phyloP scores from a whole-genome alignment of 1,140 invertebrate genomes.

The Drosophila sturtevanti region DNA sequence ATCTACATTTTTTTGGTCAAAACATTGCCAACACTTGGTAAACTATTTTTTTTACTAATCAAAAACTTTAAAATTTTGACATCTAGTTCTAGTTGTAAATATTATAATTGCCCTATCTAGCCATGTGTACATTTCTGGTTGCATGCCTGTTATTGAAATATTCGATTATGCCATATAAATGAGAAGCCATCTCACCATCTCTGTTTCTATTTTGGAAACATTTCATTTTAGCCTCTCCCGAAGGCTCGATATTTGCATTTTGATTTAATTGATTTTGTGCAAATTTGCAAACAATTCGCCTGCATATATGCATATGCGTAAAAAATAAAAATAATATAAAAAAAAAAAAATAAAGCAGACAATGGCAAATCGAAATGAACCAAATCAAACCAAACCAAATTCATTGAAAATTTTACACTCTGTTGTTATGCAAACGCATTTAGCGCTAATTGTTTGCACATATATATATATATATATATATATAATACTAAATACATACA shows the following conservation, averaged over 20 bases:
- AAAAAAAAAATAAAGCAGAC: slow-evolving; percentile 1
- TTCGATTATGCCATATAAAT: slow-evolving; percentile 24
- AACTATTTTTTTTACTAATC: no score
- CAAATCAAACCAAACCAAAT: slow-evolving; percentile 20
- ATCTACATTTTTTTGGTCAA: no score
- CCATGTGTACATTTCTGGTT: background rate
- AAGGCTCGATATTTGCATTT: slow-evolving; percentile 38
- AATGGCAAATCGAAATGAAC: background rate
- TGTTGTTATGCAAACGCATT: slow-evolving; percentile 33
- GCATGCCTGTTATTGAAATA: slow-evolving; percentile 23
- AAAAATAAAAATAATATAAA: background rate
- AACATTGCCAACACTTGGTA: no score
- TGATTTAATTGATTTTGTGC: slow-evolving; percentile 64
- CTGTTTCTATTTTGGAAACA: slow-evolving; percentile 15
- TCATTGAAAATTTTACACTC: slow-evolving; percentile 20
- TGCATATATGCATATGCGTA: slow-evolving; percentile 24
- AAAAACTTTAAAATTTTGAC: no score
- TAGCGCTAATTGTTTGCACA: slow-evolving; percentile 44
- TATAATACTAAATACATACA: background rate
- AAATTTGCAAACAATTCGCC: slow-evolving; percentile 24
- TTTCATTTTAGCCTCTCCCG: background rate
- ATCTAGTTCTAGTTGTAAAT: slow-evolving; percentile 12
- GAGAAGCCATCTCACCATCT: slow-evolving; percentile 2
- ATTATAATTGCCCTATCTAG: slow-evolving; percentile 28
- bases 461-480: background rate